Percentiles rank a stretch among this genome's conserved stretches.
These are phyloP conservation scores for Amiota minor DNA, from an alignment of 2,888 invertebrate genomes.

Conservation along the genomic window DNA sequence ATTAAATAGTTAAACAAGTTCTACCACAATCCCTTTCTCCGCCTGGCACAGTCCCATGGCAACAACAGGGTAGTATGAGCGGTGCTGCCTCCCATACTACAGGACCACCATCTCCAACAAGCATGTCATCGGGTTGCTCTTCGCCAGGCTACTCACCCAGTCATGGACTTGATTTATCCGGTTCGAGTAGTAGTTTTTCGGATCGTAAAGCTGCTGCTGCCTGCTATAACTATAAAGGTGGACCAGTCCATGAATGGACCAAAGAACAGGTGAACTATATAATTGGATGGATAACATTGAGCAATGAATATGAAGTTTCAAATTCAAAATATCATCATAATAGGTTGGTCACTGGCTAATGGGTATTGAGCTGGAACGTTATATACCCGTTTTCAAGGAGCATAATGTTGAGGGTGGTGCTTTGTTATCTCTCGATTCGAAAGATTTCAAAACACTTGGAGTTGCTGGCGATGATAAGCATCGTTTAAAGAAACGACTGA, in stretches of 20 bases:
- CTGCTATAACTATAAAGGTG: conserved; percentile 79
- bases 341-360: conserved; percentile 95
- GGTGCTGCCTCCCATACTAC: conserved; percentile 68
- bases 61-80: conserved; percentile 72
- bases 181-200: conserved; percentile 79
- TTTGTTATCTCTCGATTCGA: conserved; percentile 89
- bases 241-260: conserved; percentile 84
- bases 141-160: conserved; percentile 75
- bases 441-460: conserved; percentile 91
- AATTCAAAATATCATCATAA: not conserved
- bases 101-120: conserved; percentile 79
- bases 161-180: conserved; percentile 75
- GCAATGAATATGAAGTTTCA: too few species aligned
- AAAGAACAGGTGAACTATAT: conserved; percentile 79
- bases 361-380: conserved; percentile 87
- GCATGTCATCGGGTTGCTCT: conserved; percentile 78
- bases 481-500: conserved; percentile 87
- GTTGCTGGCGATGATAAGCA: conserved; percentile 86
- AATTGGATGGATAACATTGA: too few species aligned
- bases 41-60: conserved; percentile 79
- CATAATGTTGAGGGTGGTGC: conserved; percentile 90
- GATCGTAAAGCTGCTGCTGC: conserved; percentile 76
- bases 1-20: conserved; percentile 78
- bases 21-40: conserved; percentile 78
- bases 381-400: conserved; percentile 89